phyloP scores from a whole-genome alignment of 2,113 vertebrate genomes.

The chimpanzee (Pan troglodytes) region DNA sequence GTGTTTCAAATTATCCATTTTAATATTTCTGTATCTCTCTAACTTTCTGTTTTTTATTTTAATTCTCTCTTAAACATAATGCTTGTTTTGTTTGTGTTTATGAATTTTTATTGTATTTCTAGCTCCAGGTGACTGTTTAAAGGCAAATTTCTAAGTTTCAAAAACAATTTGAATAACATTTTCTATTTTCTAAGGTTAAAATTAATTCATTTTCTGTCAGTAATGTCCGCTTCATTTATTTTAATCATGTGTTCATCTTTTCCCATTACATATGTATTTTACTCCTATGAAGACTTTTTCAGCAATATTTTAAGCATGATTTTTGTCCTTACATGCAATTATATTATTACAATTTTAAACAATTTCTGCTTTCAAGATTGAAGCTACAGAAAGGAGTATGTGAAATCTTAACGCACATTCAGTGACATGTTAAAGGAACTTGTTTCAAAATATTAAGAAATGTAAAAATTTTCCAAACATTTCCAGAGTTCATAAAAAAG shows the following conservation, averaged over 20 bases:
- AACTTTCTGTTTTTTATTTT: not conserved
- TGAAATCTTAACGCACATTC: not conserved
- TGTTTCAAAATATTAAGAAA: conserved; percentile 21
- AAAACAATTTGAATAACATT: not conserved
- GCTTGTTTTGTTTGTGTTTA: not conserved
- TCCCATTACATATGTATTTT: not conserved
- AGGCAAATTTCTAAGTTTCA: not conserved
- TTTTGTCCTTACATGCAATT: not conserved
- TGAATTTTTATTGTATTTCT: not conserved
- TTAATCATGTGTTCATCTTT: not conserved
- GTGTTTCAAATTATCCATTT: not conserved
- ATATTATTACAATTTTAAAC: conserved; percentile 9
- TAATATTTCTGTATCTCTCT: not conserved
- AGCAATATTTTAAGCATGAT: not conserved
- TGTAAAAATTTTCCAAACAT: not conserved
- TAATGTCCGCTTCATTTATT: not conserved
- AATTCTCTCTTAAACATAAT: not conserved
- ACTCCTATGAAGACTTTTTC: not conserved
- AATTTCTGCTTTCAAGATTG: conserved; percentile 30
- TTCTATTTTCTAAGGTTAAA: not conserved
- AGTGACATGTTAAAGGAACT: not conserved
- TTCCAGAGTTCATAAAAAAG: not conserved
- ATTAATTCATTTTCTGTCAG: not conserved
- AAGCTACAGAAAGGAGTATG: not conserved
- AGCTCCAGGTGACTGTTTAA: not conserved